A percentile compares a stretch with the other conserved stretches of the same genome.
phyloP scores from a whole-genome alignment of 2,888 invertebrate species.

The Hirtodrosophila duncani region DNA sequence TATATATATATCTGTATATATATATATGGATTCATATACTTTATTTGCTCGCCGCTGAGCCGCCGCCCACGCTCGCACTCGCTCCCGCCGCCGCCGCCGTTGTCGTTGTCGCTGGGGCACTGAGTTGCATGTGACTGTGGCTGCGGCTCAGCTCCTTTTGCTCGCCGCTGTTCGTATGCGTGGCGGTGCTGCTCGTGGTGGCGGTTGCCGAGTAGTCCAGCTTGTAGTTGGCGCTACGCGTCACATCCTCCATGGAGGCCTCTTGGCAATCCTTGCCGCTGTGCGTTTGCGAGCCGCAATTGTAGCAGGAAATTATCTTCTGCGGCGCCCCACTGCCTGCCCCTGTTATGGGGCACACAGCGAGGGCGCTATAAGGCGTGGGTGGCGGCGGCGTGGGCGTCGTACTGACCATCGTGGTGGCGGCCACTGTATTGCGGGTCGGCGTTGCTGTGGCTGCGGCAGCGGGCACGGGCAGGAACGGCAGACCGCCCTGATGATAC shows the following conservation, averaged over 20 bases:
- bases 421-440: slow-evolving; percentile 54
- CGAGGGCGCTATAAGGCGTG: slow-evolving; percentile 68
- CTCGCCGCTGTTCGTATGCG: slow-evolving; percentile 23
- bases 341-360: slow-evolving; percentile 60
- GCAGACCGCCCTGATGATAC: slow-evolving; percentile 65
- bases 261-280: slow-evolving; percentile 92
- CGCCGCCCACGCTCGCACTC: slow-evolving; percentile 40
- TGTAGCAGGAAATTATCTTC: slow-evolving; percentile 86
- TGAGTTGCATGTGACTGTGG: slow-evolving; percentile 29
- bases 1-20: slow-evolving; percentile 21
- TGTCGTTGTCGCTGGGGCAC: slow-evolving; percentile 41
- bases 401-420: slow-evolving; percentile 35
- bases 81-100: slow-evolving; percentile 39
- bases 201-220: slow-evolving; percentile 81
- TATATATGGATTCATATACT: slow-evolving; percentile 15
- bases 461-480: slow-evolving; percentile 64
- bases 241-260: slow-evolving; percentile 94
- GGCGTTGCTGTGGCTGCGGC: slow-evolving; percentile 30
- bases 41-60: slow-evolving; percentile 1
- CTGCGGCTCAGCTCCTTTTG: slow-evolving; percentile 41
- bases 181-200: slow-evolving; percentile 42
- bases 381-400: slow-evolving; percentile 34
- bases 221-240: slow-evolving; percentile 85
- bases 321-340: slow-evolving; percentile 30
- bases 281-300: slow-evolving; percentile 92